These are phyloP conservation scores for Dioctria rufipes DNA, from an alignment of 2,888 invertebrate species.

Conservation along the genomic window DNA sequence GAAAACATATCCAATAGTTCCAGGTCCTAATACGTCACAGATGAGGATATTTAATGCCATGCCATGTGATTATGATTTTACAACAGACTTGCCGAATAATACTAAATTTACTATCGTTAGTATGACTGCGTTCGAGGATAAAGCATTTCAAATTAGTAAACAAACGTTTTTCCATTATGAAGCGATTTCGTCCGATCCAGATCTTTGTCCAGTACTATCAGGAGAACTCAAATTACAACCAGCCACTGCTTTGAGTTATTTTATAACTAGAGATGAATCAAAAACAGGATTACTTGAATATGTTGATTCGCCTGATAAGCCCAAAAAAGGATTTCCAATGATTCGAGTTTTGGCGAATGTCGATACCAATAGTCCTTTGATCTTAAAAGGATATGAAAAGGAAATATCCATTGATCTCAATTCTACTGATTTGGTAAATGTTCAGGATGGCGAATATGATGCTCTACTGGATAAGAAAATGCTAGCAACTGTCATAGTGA, in stretches of 20 bases:
- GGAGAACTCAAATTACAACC: slow-evolving; percentile 63
- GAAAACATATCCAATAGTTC: slow-evolving; percentile 76
- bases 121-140: slow-evolving; percentile 71
- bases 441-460: slow-evolving; percentile 69
- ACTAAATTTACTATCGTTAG: slow-evolving; percentile 62
- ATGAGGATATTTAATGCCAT: slow-evolving; percentile 81
- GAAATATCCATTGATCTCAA: slow-evolving; percentile 34
- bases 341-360: slow-evolving; percentile 68
- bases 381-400: slow-evolving; percentile 23
- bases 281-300: slow-evolving; percentile 63
- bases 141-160: slow-evolving; percentile 68
- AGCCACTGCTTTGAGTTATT: slow-evolving; percentile 66
- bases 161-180: slow-evolving; percentile 13
- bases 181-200: slow-evolving; percentile 1
- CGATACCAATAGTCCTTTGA: slow-evolving; percentile 60
- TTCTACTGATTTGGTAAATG: slow-evolving; percentile 51
- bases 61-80: slow-evolving; percentile 73
- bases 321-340: slow-evolving; percentile 66
- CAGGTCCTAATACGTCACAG: slow-evolving; percentile 76
- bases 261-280: slow-evolving; percentile 57
- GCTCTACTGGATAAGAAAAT: slow-evolving; percentile 68
- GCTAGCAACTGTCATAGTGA: slow-evolving; percentile 70
- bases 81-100: slow-evolving; percentile 60
- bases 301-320: slow-evolving; percentile 65
- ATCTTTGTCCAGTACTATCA: slow-evolving; percentile 61